A percentile compares a stretch with the other conserved stretches of the same genome.
Evolutionary conservation across 2,113 vertebrate species (phyloP).

Genomic region (Ursus arctos): DNA sequence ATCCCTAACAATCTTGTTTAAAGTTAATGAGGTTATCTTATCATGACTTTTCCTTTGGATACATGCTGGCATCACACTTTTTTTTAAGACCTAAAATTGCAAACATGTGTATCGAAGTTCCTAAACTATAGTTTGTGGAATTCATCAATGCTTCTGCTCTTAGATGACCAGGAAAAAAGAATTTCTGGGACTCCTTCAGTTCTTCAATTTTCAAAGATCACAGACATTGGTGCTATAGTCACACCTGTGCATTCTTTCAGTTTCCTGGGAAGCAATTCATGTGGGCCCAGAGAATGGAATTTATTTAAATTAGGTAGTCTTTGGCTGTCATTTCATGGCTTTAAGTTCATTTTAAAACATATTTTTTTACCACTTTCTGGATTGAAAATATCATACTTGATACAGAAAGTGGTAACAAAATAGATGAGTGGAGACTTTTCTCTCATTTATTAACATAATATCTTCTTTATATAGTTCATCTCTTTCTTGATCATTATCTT

Average conservation of each 20-base stretch:
- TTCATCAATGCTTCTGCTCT: neutral
- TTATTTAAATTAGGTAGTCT: slow-evolving; percentile 34
- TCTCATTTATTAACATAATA: neutral
- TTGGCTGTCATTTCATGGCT: neutral
- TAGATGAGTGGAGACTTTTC: neutral
- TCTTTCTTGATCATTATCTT: neutral
- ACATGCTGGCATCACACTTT: neutral
- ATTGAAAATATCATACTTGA: neutral
- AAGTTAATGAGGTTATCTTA: neutral
- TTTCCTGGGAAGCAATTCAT: neutral
- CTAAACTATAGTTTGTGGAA: neutral
- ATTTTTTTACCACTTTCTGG: neutral
- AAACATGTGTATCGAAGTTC: neutral
- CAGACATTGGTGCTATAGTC: neutral
- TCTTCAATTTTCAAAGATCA: neutral
- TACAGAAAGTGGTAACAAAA: neutral
- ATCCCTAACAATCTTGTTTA: neutral
- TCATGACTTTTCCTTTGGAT: neutral
- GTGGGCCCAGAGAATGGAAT: neutral
- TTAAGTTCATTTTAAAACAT: neutral
- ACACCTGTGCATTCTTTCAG: neutral
- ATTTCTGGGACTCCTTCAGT: neutral
- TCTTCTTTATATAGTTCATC: neutral
- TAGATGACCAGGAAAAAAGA: neutral
- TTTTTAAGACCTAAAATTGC: neutral